Evolutionary conservation across 2,888 invertebrate genomes (phyloP).

Genomic region (Apomyelois bistriatella): DNA sequence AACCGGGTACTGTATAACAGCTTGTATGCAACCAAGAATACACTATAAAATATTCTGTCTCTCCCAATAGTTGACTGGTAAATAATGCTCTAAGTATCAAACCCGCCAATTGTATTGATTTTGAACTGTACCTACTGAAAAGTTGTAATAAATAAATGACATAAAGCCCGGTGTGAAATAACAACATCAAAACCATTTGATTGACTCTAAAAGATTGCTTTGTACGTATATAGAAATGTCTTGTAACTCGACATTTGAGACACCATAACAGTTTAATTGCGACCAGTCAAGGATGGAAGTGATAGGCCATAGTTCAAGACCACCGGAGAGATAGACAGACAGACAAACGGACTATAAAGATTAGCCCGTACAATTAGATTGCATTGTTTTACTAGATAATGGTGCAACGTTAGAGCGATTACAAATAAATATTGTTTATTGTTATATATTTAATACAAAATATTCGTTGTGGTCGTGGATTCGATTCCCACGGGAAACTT

Average conservation of each 20-base stretch:
- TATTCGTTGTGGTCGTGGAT: too few relatives aligned
- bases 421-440: neutral
- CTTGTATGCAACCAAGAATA: too few relatives aligned
- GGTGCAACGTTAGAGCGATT: constrained; percentile 1
- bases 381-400: constrained; percentile 10
- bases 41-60: too few relatives aligned
- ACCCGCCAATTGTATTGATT: too few relatives aligned
- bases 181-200: neutral
- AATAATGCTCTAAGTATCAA: too few relatives aligned
- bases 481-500: too few relatives aligned
- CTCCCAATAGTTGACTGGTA: too few relatives aligned
- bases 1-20: too few relatives aligned
- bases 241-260: neutral
- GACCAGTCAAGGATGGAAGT: constrained; percentile 1
- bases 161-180: too few relatives aligned
- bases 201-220: neutral
- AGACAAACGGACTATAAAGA: constrained; percentile 15
- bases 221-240: neutral
- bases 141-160: too few relatives aligned
- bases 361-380: constrained; percentile 14
- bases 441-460: neutral
- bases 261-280: constrained; percentile 2
- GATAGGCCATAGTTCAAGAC: constrained; percentile 34
- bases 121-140: too few relatives aligned
- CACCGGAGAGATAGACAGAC: constrained; percentile 9